phyloP scores from a whole-genome alignment of 2,113 vertebrate genomes.

The Ancistrus triradiatus region DNA sequence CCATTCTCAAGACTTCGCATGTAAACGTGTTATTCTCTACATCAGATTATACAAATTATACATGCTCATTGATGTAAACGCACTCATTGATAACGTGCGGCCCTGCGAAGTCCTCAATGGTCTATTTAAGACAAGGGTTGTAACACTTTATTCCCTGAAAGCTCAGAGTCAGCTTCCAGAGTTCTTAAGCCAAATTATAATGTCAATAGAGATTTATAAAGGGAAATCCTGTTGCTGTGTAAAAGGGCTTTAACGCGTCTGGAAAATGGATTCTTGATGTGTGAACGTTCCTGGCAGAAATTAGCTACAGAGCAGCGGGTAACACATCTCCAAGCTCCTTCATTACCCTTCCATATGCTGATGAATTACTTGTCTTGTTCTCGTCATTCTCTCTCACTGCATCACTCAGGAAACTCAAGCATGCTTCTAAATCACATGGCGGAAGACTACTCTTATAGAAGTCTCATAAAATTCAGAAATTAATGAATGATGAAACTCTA shows the following conservation, averaged over 20 bases:
- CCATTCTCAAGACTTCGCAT: too few relatives aligned
- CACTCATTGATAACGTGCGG: too few relatives aligned
- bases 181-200: constrained; percentile 1
- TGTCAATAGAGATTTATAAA: neutral
- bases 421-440: neutral
- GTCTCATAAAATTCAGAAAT: neutral
- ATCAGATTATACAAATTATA: too few relatives aligned
- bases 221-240: constrained; percentile 1
- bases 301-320: neutral
- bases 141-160: too few relatives aligned
- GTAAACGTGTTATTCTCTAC: too few relatives aligned
- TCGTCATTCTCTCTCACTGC: neutral
- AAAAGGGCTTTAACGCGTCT: neutral
- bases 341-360: neutral
- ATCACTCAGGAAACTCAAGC: neutral
- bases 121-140: too few relatives aligned
- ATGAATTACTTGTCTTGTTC: constrained; percentile 2
- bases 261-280: neutral
- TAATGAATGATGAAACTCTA: neutral
- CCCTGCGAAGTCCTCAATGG: too few relatives aligned
- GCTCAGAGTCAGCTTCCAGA: neutral
- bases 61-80: too few relatives aligned
- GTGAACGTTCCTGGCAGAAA: neutral
- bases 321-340: neutral
- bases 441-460: neutral